Base-by-base conservation (phyloP, 2,113 vertebrate genomes). In the Colistium nudipinnis region DNA sequence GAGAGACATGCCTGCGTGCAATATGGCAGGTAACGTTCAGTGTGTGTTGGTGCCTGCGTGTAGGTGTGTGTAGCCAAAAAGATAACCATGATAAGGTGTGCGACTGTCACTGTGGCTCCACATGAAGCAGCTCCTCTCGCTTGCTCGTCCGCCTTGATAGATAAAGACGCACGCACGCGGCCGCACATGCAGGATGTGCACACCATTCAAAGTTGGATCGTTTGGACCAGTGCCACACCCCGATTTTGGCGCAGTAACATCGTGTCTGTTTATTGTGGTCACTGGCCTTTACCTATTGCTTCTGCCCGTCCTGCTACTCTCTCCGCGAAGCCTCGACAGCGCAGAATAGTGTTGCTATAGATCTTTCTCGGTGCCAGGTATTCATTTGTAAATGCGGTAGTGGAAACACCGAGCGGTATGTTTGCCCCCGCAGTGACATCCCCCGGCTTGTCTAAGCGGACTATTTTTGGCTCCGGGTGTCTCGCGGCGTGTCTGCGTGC, bases 71-170 rank as follows among this genome's bases (percentile, higher is more conserved):
- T 44, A 47, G 41, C 24, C 41, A 14, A 33, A 53, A 45, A 82
- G 82, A 85, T 81, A 80, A 76, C 49, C 28, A 41, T 36, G 20
- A 69, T 59, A 54, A 56, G 49, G 39, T 71, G 52, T 61, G 61
- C 45, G 31, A 62, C 51, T 70, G 74, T 70, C 57, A 72, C 60
- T 8, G 9, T 44, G 52, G 59, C 52, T 60, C 36, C 66, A 33
- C 51, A 60, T 64, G 74, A 62, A 61, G 72, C 70, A 69, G 54
- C 17, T 25, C 49, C 48, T 73, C 54, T 72, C 48, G 35, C 49
- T 56, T 36, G 41, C 51, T 70, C 59, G 33, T 75, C 74, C 76
- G 69, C 66, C 51, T 60, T 52, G 19, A 8, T 30, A 68, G 83
- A 88, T 83, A 83, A n/a, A 73, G 65, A 64, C 20, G 1, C 14